phyloP scores from a whole-genome alignment of 2,797 vertebrate genomes.

The Poecilia wingei region DNA sequence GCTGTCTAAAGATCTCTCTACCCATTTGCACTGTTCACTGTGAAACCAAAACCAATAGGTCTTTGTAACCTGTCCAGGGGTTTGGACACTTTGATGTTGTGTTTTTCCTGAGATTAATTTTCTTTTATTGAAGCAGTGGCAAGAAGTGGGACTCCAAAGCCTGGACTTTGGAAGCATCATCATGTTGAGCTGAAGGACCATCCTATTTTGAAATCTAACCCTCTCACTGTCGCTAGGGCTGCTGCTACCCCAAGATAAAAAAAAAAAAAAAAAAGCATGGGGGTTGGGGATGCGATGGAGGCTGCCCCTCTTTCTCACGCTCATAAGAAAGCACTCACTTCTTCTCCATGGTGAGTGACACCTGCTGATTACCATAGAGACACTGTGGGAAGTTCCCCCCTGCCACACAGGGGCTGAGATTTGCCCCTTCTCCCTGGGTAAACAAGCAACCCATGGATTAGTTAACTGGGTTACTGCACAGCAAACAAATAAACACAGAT shows the following conservation, averaged over 20 bases:
- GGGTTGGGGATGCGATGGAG: conserved; percentile 64
- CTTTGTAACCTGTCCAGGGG: conserved; percentile 62
- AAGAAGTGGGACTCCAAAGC: conserved; percentile 51
- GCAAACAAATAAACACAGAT: conserved; percentile 84
- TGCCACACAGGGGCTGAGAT: conserved; percentile 78
- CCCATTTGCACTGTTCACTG: conserved; percentile 41
- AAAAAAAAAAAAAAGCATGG: conserved; percentile 45
- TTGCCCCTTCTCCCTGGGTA: conserved; percentile 77
- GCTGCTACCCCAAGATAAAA: conserved; percentile 68
- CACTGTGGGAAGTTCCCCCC: conserved; percentile 84
- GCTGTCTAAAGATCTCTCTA: conserved; percentile 27
- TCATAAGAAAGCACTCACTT: conserved; percentile 88
- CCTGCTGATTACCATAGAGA: conserved; percentile 95
- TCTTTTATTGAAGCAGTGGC: conserved; percentile 77
- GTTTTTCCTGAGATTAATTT: conserved; percentile 51
- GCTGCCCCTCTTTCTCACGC: conserved; percentile 89
- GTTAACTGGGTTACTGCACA: conserved; percentile 83
- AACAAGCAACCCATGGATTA: conserved; percentile 85
- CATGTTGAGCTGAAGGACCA: conserved; percentile 81
- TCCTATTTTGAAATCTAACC: conserved; percentile 72
- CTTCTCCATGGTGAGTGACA: conserved; percentile 87
- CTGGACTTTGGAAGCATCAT: conserved; percentile 78
- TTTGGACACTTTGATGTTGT: conserved; percentile 50
- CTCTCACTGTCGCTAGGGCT: conserved; percentile 67
- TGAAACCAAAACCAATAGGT: conserved; percentile 51